These are phyloP conservation scores for Colaptes auratus DNA, from an alignment of 2,113 vertebrate species.

Conservation along the genomic window DNA sequence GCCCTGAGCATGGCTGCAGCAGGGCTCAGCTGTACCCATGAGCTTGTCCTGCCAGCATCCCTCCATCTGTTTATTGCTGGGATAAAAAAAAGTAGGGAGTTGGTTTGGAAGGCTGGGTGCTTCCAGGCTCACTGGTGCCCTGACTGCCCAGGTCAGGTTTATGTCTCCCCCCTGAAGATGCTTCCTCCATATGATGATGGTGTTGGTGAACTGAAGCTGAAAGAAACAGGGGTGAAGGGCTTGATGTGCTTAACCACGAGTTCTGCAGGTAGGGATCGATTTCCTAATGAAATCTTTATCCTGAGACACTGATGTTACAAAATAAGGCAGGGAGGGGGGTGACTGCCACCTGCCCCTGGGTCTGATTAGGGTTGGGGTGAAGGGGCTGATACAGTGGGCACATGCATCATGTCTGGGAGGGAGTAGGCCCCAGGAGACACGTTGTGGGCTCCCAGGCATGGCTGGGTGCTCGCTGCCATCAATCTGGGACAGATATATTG, in stretches of 20 bases:
- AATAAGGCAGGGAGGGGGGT: neutral
- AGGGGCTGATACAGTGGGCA: neutral
- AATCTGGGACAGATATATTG: conserved; percentile 44
- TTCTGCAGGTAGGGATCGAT: conserved; percentile 12
- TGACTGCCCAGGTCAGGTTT: neutral
- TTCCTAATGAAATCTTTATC: conserved; percentile 51
- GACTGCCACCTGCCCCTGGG: neutral
- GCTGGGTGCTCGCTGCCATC: neutral
- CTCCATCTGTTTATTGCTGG: neutral
- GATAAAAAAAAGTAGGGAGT: neutral
- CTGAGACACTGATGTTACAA: conserved; percentile 6
- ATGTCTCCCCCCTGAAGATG: neutral
- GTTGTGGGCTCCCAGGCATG: neutral
- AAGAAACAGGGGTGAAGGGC: neutral
- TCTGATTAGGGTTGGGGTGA: conserved; percentile 20
- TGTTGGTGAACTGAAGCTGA: neutral
- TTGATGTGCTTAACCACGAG: neutral
- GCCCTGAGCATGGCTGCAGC: neutral
- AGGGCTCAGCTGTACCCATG: neutral
- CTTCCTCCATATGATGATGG: neutral
- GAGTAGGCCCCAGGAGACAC: neutral
- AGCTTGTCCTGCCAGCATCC: neutral
- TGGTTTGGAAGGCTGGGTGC: neutral
- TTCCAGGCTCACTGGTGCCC: fast-evolving
- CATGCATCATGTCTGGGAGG: conserved; percentile 33